Evolutionary conservation across 2,113 vertebrate genomes (phyloP).

Genomic region (Chaetops frenatus): DNA sequence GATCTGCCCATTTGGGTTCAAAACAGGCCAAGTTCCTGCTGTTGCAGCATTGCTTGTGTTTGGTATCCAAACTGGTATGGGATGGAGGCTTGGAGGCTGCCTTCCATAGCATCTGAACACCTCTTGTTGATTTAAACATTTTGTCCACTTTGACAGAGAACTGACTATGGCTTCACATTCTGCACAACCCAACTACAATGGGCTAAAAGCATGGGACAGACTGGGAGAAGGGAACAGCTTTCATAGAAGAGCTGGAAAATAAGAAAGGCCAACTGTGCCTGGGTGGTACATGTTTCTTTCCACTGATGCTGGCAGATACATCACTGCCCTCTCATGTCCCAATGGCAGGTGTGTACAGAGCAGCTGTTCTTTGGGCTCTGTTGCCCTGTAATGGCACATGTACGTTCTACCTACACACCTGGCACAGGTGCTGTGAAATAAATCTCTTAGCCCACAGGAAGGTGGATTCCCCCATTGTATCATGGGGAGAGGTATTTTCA

Average conservation of each 20-base stretch:
- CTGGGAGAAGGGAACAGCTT: neutral
- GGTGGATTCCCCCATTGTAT: neutral
- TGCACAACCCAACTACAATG: neutral
- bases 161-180: neutral
- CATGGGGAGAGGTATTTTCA: neutral
- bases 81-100: constrained; percentile 22
- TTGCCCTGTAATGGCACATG: neutral
- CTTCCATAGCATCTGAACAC: neutral
- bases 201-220: neutral
- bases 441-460: constrained; percentile 18
- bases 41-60: neutral
- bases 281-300: neutral
- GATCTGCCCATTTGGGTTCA: constrained; percentile 1
- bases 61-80: neutral
- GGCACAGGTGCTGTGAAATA: constrained; percentile 28
- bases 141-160: neutral
- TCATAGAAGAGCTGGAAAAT: neutral
- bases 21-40: neutral
- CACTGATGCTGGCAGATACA: neutral
- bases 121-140: neutral
- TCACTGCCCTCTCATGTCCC: neutral
- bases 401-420: neutral
- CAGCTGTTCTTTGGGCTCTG: constrained; percentile 9
- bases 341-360: neutral
- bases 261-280: neutral